Evolutionary conservation across 1,140 invertebrate species (phyloP), one percentile per base, ranked within the genome.

Genomic region (Campodea augens): DNA sequence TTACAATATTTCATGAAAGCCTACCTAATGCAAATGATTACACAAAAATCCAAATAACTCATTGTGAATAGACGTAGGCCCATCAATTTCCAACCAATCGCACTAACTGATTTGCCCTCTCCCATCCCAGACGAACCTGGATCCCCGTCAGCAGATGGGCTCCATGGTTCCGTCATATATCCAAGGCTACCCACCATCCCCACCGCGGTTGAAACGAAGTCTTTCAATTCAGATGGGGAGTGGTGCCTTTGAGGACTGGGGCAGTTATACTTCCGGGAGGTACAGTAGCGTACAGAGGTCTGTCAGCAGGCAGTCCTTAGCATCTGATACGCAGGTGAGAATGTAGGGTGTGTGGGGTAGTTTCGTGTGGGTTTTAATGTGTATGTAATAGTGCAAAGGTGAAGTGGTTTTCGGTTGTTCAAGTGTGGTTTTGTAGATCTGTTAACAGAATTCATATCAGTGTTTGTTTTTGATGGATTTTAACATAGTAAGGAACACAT

Each of bases 271-370:
- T 37, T 38, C 19, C 43, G 45, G 45, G 43, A 36, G 12, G 25
- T 18, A 23, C 21, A 48, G 21, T 49, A 52, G 15, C 47, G 56
- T 63, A 19, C 57, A 58, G 44, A 56, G 71, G 45, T 73, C 72
- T 13, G 62, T 70, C n/a, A 75, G 73, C 57, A 57, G 73, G 47
- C 70, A 73, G 25, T 77, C 74, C 1, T 62, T 74, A 38, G 71
- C 70, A 18, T 74, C 72, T 49, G 75, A 77, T 53, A 73, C 71
- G 1, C 68, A 74, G 54, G 74, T 76, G 58, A 60, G 52, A 52
- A 19, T 37, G 42, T 19, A 10, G 25, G 13, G 12, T 20, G 25
- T 7, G 10, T 19, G 7, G 19, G 7, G 5, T 18, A 46, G 10
- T 23, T 45, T 43, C n/a, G n/a, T n/a, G n/a, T n/a, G n/a, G n/a